Percentiles rank a stretch among this genome's conserved stretches.
These are phyloP conservation scores for Strix uralensis DNA, from an alignment of 2,113 vertebrate species.

Conservation along the genomic window DNA sequence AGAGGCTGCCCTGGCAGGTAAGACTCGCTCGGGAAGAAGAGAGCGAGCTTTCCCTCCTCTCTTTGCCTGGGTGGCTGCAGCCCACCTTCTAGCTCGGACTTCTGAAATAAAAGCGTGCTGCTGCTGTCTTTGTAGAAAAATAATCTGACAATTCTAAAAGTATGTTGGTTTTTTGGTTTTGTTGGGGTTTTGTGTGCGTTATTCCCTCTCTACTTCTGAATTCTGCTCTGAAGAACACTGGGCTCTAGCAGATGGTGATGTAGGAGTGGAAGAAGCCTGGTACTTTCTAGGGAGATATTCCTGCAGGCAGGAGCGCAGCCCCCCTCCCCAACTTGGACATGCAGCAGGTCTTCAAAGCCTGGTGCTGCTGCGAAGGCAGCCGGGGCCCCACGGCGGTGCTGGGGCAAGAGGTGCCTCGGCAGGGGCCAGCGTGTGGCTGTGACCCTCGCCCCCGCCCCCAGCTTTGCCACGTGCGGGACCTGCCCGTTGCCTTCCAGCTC, in stretches of 20 bases:
- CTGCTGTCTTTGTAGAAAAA: neutral
- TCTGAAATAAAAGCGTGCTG: neutral
- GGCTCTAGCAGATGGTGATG: neutral
- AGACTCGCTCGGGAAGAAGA: neutral
- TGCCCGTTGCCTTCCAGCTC: neutral
- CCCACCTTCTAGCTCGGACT: neutral
- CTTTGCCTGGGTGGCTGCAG: neutral
- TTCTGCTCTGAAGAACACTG: neutral
- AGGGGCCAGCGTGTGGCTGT: fast-evolving
- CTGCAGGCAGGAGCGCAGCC: neutral
- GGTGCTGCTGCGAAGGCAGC: neutral
- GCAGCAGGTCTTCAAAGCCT: neutral
- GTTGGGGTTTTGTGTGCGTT: neutral
- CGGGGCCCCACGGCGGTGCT: too few relatives aligned
- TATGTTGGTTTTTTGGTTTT: fast-evolving
- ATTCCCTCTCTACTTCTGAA: neutral
- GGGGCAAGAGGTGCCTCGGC: too few relatives aligned
- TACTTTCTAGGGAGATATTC: neutral
- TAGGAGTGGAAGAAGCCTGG: neutral
- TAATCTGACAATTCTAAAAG: neutral
- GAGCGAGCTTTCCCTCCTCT: fast-evolving
- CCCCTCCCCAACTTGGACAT: fast-evolving
- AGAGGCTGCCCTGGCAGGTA: neutral
- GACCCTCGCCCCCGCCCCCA: neutral
- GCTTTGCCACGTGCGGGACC: too few relatives aligned